phyloP scores from a whole-genome alignment of 2,888 invertebrate species.

The Drosophila longiperda region DNA sequence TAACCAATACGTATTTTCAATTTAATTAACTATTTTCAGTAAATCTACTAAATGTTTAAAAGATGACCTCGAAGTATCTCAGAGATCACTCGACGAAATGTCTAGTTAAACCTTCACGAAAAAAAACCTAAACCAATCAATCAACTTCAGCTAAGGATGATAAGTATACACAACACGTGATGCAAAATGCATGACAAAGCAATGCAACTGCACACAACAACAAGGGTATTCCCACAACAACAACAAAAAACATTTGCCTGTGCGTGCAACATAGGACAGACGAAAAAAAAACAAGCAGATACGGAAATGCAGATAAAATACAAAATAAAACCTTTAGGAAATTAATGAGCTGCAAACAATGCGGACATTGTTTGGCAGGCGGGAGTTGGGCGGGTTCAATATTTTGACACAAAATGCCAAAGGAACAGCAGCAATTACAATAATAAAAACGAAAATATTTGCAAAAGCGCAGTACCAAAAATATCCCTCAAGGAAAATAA shows the following conservation, averaged over 20 bases:
- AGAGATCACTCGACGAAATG: neutral
- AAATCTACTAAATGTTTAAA: neutral
- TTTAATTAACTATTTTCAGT: neutral
- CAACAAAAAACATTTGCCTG: slow-evolving; percentile 44
- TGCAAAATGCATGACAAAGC: slow-evolving; percentile 4
- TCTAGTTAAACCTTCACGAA: neutral
- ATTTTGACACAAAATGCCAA: slow-evolving; percentile 69
- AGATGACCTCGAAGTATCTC: neutral
- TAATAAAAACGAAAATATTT: slow-evolving; percentile 4
- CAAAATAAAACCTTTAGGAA: slow-evolving; percentile 69
- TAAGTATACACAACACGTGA: neutral
- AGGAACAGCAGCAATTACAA: slow-evolving; percentile 34
- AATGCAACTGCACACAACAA: slow-evolving; percentile 2
- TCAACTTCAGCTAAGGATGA: no score
- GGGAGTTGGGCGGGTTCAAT: slow-evolving; percentile 29
- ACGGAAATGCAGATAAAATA: slow-evolving; percentile 78
- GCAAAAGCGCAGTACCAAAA: slow-evolving; percentile 20
- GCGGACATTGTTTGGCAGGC: slow-evolving; percentile 70
- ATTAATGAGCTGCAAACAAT: slow-evolving; percentile 79
- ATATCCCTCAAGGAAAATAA: slow-evolving; percentile 45
- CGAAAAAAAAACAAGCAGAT: slow-evolving; percentile 40
- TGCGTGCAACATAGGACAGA: slow-evolving; percentile 50
- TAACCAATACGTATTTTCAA: neutral
- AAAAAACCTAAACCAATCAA: neutral
- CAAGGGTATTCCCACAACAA: slow-evolving; percentile 27